Percentiles rank a stretch among this genome's conserved stretches.
Evolutionary conservation across 2,797 vertebrate species (phyloP).

Genomic region (Gadopsis marmoratus): DNA sequence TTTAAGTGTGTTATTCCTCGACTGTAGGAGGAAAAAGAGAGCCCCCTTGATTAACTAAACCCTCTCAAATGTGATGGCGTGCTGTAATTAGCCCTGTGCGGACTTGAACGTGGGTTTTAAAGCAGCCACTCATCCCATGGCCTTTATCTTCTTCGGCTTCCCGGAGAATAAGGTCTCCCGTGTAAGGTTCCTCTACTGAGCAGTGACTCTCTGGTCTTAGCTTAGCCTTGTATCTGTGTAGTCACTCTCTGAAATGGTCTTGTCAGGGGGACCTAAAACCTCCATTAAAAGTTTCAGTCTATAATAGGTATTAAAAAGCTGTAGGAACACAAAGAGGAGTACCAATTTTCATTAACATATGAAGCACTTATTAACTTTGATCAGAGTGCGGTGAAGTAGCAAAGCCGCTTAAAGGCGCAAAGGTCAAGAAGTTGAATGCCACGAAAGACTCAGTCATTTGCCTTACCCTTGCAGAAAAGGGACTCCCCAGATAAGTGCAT

Average conservation of each 20-base stretch:
- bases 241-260: constrained; percentile 87
- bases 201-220: constrained; percentile 85
- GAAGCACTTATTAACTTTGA: constrained; percentile 90
- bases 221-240: constrained; percentile 88
- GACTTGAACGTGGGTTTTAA: constrained; percentile 87
- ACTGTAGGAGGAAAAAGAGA: constrained; percentile 84
- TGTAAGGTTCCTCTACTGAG: constrained; percentile 85
- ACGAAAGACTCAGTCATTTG: constrained; percentile 84
- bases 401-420: constrained; percentile 90
- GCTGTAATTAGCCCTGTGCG: constrained; percentile 87
- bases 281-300: constrained; percentile 90
- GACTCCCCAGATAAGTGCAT: constrained; percentile 81
- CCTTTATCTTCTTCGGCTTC: constrained; percentile 87
- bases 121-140: constrained; percentile 88
- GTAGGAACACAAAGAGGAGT: constrained; percentile 88
- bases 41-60: constrained; percentile 88
- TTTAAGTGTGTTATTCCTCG: constrained; percentile 89
- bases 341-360: constrained; percentile 90
- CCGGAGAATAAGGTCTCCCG: constrained; percentile 87
- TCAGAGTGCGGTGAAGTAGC: constrained; percentile 87
- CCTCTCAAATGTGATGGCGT: constrained; percentile 88
- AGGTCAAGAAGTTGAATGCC: constrained; percentile 88
- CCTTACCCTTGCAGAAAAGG: constrained; percentile 83
- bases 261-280: constrained; percentile 90
- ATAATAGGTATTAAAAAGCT: constrained; percentile 92